These are phyloP conservation scores for Channa striata DNA, from an alignment of 2,797 vertebrate genomes.

Conservation along the genomic window DNA sequence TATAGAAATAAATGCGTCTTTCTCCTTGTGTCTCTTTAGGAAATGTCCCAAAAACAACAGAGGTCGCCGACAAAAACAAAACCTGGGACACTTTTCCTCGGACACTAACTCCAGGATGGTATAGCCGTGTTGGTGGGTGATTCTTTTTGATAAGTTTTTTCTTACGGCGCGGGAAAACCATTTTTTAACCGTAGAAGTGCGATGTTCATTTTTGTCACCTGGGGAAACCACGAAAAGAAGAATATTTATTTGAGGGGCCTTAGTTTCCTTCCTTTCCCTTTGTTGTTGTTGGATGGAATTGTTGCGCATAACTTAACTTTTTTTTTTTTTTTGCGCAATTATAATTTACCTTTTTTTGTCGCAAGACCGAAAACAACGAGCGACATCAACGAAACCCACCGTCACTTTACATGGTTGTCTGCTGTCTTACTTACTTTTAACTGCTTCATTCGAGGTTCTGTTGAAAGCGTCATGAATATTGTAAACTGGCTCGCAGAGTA, in stretches of 20 bases:
- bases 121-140: slow-evolving; percentile 80
- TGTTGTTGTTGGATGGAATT: slow-evolving; percentile 31
- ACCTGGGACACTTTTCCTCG: slow-evolving; percentile 95
- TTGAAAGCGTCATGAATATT: slow-evolving; percentile 41
- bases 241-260: slow-evolving; percentile 96
- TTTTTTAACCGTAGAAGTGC: slow-evolving; percentile 83
- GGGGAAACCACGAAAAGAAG: slow-evolving; percentile 49
- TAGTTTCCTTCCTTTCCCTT: slow-evolving; percentile 75
- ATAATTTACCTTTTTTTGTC: slow-evolving; percentile 13
- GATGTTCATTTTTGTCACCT: slow-evolving; percentile 55
- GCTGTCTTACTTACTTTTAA: slow-evolving; percentile 13
- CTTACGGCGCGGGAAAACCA: slow-evolving; percentile 87
- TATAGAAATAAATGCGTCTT: background rate
- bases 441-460: slow-evolving; percentile 34
- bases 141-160: slow-evolving; percentile 87
- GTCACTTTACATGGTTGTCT: slow-evolving; percentile 25
- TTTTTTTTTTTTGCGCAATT: background rate
- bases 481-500: slow-evolving; percentile 76
- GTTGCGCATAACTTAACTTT: background rate
- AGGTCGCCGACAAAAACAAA: slow-evolving; percentile 96
- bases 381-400: slow-evolving; percentile 18
- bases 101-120: slow-evolving; percentile 96
- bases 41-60: slow-evolving; percentile 97
- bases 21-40: slow-evolving; percentile 60
- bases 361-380: slow-evolving; percentile 38